These are phyloP conservation scores for Orussus abietinus DNA, from an alignment of 1,140 invertebrate species.

Conservation along the genomic window DNA sequence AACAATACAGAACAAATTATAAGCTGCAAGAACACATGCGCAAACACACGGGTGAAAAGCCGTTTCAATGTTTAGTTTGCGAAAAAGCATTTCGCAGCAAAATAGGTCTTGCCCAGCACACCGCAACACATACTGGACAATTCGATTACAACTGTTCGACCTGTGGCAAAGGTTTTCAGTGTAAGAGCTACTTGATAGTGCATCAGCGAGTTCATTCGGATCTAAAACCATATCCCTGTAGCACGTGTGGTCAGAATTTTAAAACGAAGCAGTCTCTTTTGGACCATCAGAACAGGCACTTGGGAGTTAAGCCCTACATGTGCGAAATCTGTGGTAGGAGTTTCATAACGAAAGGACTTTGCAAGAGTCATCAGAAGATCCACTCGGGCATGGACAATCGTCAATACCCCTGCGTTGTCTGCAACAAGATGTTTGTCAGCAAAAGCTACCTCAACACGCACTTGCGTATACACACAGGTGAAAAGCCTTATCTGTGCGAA, in stretches of 20 bases:
- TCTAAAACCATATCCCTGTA: conserved; percentile 59
- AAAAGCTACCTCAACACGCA: conserved; percentile 79
- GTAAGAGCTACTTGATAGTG: conserved; percentile 67
- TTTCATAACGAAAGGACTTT: conserved; percentile 77
- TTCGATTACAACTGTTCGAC: conserved; percentile 66
- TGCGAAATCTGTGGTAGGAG: conserved; percentile 74
- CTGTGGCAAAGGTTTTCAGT: conserved; percentile 70
- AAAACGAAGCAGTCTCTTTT: conserved; percentile 70
- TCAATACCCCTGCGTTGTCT: conserved; percentile 65
- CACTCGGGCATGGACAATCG: conserved; percentile 65
- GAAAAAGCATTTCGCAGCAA: conserved; percentile 69
- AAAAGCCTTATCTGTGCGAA: conserved; percentile 68
- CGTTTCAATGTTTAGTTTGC: conserved; percentile 72
- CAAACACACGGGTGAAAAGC: conserved; percentile 80
- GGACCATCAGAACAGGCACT: conserved; percentile 78
- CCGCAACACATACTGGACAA: conserved; percentile 62
- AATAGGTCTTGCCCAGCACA: conserved; percentile 66
- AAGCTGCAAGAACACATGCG: conserved; percentile 74
- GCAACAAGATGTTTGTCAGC: conserved; percentile 68
- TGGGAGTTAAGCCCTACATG: conserved; percentile 76
- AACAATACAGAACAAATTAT: conserved; percentile 60
- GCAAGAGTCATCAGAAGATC: conserved; percentile 68
- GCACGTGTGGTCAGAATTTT: conserved; percentile 63
- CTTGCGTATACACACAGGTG: conserved; percentile 82
- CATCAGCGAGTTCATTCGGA: conserved; percentile 68